Conservation (phyloP, 2,888 invertebrate species). For the Aquatica leii region DNA sequence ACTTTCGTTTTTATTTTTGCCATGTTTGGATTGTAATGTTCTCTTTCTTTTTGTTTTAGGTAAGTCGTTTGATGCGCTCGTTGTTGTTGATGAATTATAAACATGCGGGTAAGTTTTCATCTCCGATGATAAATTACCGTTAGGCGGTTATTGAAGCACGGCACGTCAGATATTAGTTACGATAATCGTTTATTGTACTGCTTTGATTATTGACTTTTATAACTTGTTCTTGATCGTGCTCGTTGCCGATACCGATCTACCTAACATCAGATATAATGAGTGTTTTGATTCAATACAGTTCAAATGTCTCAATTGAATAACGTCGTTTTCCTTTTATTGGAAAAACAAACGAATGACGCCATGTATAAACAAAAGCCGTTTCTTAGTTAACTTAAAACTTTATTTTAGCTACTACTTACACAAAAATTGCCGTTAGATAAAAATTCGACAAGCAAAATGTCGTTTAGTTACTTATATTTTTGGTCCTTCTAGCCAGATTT, state of each 20-base stretch:
- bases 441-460: too few species aligned
- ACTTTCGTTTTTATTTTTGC: constrained; percentile 3
- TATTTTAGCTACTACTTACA: too few species aligned
- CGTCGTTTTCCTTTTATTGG: too few species aligned
- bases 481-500: too few species aligned
- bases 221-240: constrained; percentile 53
- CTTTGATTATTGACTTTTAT: constrained; percentile 51
- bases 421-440: too few species aligned
- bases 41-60: constrained; percentile 21
- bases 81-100: background rate
- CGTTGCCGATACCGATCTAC: constrained; percentile 50
- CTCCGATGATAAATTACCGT: constrained; percentile 19
- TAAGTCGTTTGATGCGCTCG: constrained; percentile 19
- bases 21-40: constrained; percentile 2
- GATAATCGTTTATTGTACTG: constrained; percentile 48
- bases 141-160: constrained; percentile 41
- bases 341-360: too few species aligned
- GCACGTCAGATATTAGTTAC: constrained; percentile 44
- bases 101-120: constrained; percentile 6
- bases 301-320: constrained; percentile 55
- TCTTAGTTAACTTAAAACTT: too few species aligned
- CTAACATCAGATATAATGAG: constrained; percentile 51
- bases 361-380: too few species aligned
- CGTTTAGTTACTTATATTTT: too few species aligned
- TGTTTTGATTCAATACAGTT: constrained; percentile 55